A percentile compares a stretch with the other conserved stretches of the same genome.
These are phyloP conservation scores for Melinopterus prodromus DNA, from an alignment of 2,888 invertebrate species.

Conservation along the genomic window DNA sequence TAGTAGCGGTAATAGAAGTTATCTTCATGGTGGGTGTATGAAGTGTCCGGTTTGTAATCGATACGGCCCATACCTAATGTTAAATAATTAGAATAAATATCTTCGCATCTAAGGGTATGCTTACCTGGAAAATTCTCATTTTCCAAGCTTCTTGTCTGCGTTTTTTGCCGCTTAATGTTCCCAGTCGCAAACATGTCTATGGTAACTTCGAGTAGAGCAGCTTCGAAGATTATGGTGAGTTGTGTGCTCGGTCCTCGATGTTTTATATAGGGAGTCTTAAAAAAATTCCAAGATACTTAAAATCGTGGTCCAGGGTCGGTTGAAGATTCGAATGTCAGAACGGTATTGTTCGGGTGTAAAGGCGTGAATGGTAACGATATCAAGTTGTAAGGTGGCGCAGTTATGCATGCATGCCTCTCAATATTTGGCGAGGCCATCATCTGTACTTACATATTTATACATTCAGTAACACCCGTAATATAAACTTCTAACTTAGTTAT, in stretches of 20 bases:
- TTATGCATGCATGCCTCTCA: neutral
- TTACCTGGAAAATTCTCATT: slow-evolving; percentile 44
- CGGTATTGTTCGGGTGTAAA: slow-evolving; percentile 5
- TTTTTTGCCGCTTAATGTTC: slow-evolving; percentile 37
- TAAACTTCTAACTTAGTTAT: no score
- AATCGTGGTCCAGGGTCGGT: slow-evolving; percentile 12
- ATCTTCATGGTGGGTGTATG: slow-evolving; percentile 39
- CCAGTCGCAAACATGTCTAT: slow-evolving; percentile 35
- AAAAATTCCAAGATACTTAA: neutral
- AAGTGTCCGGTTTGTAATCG: slow-evolving; percentile 45
- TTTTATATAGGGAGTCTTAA: neutral
- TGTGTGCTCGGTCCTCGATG: neutral
- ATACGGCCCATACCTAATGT: slow-evolving; percentile 44
- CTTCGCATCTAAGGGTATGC: slow-evolving; percentile 8
- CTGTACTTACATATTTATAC: neutral
- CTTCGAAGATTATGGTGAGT: slow-evolving; percentile 6
- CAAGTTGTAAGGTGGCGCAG: neutral
- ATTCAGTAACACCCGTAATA: neutral
- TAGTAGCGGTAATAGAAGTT: slow-evolving; percentile 64
- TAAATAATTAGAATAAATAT: slow-evolving; percentile 31
- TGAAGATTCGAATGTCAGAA: slow-evolving; percentile 14
- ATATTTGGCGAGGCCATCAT: neutral
- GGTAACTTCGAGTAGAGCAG: neutral
- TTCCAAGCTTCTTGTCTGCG: slow-evolving; percentile 35
- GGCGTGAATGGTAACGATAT: slow-evolving; percentile 8